Conservation (phyloP, 2,797 vertebrate species). For the Mormyrops attenuatus region DNA sequence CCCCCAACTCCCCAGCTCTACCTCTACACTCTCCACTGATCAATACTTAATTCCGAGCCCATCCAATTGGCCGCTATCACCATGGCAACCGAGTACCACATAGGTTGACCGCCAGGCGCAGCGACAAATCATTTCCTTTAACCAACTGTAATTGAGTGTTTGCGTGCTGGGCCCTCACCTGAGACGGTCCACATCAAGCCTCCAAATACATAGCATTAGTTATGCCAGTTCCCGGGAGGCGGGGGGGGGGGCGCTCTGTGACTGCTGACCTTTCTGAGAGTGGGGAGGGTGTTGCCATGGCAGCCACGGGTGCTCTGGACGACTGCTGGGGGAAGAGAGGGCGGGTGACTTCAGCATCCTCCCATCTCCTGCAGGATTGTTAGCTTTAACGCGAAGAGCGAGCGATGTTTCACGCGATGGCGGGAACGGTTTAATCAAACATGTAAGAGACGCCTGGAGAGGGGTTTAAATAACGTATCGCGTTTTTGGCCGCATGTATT, state of each 20-base stretch:
- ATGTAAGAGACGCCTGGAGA: conserved; percentile 42
- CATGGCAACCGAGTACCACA: conserved; percentile 95
- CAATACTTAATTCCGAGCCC: conserved; percentile 98
- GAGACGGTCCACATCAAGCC: conserved; percentile 90
- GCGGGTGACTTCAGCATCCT: conserved; percentile 13
- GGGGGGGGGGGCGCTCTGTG: conserved; percentile 47
- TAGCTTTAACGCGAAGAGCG: conserved; percentile 50
- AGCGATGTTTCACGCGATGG: conserved; percentile 46
- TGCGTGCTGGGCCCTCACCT: conserved; percentile 85
- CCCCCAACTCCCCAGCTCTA: conserved; percentile 9
- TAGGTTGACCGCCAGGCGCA: conserved; percentile 84
- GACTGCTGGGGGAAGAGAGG: conserved; percentile 17
- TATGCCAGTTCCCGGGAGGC: conserved; percentile 70
- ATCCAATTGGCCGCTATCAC: conserved; percentile 84
- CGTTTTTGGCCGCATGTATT: conserved; percentile 50
- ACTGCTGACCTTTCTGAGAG: conserved; percentile 81
- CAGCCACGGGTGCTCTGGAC: conserved; percentile 66
- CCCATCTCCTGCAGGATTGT: conserved; percentile 37
- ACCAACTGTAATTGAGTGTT: conserved; percentile 94
- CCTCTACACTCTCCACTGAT: conserved; percentile 61
- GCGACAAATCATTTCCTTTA: conserved; percentile 98
- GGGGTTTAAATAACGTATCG: conserved; percentile 54
- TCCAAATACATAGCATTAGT: conserved; percentile 80
- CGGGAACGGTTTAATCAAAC: conserved; percentile 52
- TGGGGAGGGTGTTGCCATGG: conserved; percentile 79